Percentiles rank a stretch among this genome's conserved stretches.
phyloP scores from a whole-genome alignment of 2,888 invertebrate genomes.

The Cantharis nigra region DNA sequence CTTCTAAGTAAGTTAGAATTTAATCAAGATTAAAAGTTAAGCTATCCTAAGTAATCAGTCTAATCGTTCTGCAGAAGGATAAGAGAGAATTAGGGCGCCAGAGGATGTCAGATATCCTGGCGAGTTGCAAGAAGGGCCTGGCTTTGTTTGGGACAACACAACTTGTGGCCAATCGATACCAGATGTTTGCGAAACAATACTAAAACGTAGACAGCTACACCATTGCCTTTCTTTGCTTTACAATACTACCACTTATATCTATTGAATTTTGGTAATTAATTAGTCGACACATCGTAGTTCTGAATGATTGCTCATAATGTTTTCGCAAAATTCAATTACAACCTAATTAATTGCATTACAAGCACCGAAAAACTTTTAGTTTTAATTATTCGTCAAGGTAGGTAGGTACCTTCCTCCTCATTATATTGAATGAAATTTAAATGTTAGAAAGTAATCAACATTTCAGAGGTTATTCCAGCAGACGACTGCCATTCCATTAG shows the following conservation, averaged over 20 bases:
- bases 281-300: slow-evolving; percentile 18
- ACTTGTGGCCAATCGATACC: slow-evolving; percentile 26
- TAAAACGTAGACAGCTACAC: slow-evolving; percentile 27
- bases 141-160: slow-evolving; percentile 27
- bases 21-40: slow-evolving; percentile 42
- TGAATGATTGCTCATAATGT: slow-evolving; percentile 13
- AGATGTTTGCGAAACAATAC: slow-evolving; percentile 31
- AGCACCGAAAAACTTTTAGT: neutral
- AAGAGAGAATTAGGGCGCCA: slow-evolving; percentile 31
- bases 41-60: slow-evolving; percentile 38
- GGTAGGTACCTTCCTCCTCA: neutral
- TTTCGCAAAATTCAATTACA: slow-evolving; percentile 19
- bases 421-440: neutral
- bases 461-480: neutral
- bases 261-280: slow-evolving; percentile 24
- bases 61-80: slow-evolving; percentile 29
- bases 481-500: neutral
- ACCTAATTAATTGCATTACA: slow-evolving; percentile 10
- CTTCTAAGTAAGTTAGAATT: slow-evolving; percentile 27
- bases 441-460: neutral
- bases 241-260: slow-evolving; percentile 26
- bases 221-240: slow-evolving; percentile 20
- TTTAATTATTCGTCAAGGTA: neutral
- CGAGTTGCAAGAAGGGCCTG: slow-evolving; percentile 23
- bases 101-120: slow-evolving; percentile 29